Percentiles rank a stretch among this genome's conserved stretches.
Conservation (phyloP, 2,113 vertebrate genomes). For the Leptodactylus fuscus region DNA sequence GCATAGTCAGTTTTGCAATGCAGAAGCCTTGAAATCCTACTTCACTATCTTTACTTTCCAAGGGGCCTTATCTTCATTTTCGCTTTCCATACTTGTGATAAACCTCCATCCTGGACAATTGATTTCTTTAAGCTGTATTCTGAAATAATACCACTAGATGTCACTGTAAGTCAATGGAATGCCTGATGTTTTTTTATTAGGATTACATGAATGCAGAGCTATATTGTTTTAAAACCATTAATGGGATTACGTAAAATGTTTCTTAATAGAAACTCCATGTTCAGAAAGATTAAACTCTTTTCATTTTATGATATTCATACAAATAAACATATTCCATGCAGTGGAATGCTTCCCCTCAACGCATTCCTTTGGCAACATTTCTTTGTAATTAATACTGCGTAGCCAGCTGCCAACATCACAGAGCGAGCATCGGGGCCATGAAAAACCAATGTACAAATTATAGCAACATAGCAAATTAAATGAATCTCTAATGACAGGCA, state of each 20-base stretch:
- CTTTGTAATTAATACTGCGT: conserved; percentile 51
- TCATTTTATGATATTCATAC: not conserved
- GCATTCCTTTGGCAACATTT: conserved; percentile 9
- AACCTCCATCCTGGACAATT: too few relatives aligned
- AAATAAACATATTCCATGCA: not conserved
- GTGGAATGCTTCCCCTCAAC: not conserved
- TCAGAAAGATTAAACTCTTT: not conserved
- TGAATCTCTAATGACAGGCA: conserved; percentile 40
- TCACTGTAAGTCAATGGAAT: conserved; percentile 7
- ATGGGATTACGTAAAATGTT: not conserved
- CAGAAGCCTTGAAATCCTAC: too few relatives aligned
- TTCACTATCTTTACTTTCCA: too few relatives aligned
- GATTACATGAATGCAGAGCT: not conserved
- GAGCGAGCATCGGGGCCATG: conserved; percentile 36
- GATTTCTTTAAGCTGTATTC: too few relatives aligned
- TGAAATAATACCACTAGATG: conserved; percentile 39
- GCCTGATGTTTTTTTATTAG: not conserved
- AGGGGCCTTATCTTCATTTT: too few relatives aligned
- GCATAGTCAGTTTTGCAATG: too few relatives aligned
- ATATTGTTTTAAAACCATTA: not conserved
- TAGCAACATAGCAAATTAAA: conserved; percentile 52
- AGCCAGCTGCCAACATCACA: conserved; percentile 42
- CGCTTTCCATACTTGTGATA: too few relatives aligned
- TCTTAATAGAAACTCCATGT: not conserved
- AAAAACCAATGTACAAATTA: conserved; percentile 53